A percentile compares a stretch with the other conserved stretches of the same genome.
Conservation (phyloP, 2,113 vertebrate genomes). For the Syrmaticus mikado region DNA sequence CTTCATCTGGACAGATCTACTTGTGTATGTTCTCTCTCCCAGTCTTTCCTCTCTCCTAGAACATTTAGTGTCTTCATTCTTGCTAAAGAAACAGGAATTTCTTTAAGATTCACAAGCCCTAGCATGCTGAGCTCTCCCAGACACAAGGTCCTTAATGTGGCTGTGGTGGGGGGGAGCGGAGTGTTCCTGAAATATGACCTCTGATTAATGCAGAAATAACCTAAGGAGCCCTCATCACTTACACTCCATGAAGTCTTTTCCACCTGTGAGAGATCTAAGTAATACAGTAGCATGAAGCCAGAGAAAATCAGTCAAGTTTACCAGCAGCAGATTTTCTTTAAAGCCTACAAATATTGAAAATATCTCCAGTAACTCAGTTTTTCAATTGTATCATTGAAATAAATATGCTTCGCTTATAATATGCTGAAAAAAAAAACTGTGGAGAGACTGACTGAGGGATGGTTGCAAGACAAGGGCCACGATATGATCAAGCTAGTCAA, state of each 20-base stretch:
- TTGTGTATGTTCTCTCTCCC: accelerated
- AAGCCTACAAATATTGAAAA: background rate
- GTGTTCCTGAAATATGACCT: background rate
- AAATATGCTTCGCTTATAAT: background rate
- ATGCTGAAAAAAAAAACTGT: background rate
- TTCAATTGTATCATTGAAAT: background rate
- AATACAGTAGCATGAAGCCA: background rate
- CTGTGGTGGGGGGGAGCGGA: background rate
- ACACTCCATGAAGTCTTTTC: background rate
- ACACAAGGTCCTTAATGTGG: background rate
- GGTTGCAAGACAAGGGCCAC: too few relatives aligned
- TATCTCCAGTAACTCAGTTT: background rate
- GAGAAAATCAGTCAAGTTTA: background rate
- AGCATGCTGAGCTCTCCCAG: background rate
- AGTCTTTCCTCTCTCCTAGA: background rate
- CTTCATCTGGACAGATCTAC: background rate
- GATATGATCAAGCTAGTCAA: too few relatives aligned
- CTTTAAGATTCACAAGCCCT: background rate
- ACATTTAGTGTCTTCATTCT: background rate
- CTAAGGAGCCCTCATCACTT: background rate
- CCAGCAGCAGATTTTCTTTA: background rate
- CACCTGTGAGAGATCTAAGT: accelerated
- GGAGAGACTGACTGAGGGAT: too few relatives aligned
- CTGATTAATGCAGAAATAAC: background rate
- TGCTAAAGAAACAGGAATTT: background rate